Conservation (phyloP, 2,888 invertebrate species). For the Polylopha cassiicola region DNA sequence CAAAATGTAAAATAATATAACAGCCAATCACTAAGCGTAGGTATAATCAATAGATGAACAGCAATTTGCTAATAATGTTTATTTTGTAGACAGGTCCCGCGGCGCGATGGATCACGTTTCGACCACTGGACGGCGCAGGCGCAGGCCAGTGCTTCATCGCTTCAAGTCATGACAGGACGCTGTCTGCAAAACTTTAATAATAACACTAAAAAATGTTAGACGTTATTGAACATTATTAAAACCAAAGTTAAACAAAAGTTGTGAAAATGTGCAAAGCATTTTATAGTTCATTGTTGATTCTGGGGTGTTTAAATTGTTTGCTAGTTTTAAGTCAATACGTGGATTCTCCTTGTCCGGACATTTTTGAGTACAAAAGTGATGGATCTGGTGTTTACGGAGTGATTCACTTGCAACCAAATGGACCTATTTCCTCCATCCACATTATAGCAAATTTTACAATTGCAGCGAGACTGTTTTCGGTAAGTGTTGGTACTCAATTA, state of each 20-base stretch:
- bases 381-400: conserved; percentile 42
- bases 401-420: conserved; percentile 39
- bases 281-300: conserved; percentile 33
- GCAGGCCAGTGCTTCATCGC: conserved; percentile 36
- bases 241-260: conserved; percentile 20
- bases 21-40: too few species aligned
- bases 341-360: conserved; percentile 51
- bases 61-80: conserved; percentile 1
- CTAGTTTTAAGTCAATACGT: conserved; percentile 36
- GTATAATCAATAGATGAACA: not conserved
- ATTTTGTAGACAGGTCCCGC: conserved; percentile 5
- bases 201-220: conserved; percentile 5
- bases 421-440: conserved; percentile 37
- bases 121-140: conserved; percentile 22
- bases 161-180: conserved; percentile 36
- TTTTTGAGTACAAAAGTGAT: conserved; percentile 50
- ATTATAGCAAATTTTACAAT: conserved; percentile 49
- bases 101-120: conserved; percentile 1
- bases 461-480: conserved; percentile 39
- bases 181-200: conserved; percentile 16
- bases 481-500: too few species aligned
- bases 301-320: conserved; percentile 35
- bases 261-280: conserved; percentile 30
- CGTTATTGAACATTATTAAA: too few species aligned
- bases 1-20: too few species aligned